Base-by-base conservation (phyloP, 2,113 vertebrate genomes). In the Protobothrops mucrosquamatus region DNA sequence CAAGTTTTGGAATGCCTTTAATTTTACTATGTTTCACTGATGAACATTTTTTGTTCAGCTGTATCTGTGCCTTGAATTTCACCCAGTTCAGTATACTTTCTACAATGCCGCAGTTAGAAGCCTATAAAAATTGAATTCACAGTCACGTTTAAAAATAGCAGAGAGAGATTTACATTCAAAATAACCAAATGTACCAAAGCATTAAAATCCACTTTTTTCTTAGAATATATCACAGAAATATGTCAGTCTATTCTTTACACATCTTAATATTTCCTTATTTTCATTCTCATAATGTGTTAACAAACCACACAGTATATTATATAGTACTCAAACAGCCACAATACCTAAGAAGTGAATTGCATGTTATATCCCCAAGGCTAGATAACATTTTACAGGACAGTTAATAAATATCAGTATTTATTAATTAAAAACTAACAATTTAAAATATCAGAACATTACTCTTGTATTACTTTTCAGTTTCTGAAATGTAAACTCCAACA, bases 1-100 rank as follows among this genome's bases (percentile, higher is more conserved):
- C 99, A 94, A 99, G 97, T 95, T 99, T 99, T 0, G 99, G 99
- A 97, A 99, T 99, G 95, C 99, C 99, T 97, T 99, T 99, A 97
- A 99, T 99, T 98, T 99, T 99, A 98, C 99, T 99, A 96, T 99
- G 97, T 94, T 99, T 99, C 95, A 99, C 99, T 0, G 99, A 99
- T 0, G 99, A 99, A 96, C 99, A 99, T 95, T 99, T 99, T 96
- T 99, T 99, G 96, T 99, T 99, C 92, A 99, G 97, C 95, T 99
- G 99, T 4, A 98, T 99, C 97, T 99, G 99, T 89, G 99, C 99
- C 96, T 99, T 99, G 96, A 99, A 99, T 98, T 99, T 99, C 88
- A 99, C 99, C 99, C 99, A 99, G 95, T 99, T 99, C 95, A 99
- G 97, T 89, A 99, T 99, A 95, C 99, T 99, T 97, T 99, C 99